phyloP scores from a whole-genome alignment of 2,888 invertebrate species.

The Lochmaea capreae region DNA sequence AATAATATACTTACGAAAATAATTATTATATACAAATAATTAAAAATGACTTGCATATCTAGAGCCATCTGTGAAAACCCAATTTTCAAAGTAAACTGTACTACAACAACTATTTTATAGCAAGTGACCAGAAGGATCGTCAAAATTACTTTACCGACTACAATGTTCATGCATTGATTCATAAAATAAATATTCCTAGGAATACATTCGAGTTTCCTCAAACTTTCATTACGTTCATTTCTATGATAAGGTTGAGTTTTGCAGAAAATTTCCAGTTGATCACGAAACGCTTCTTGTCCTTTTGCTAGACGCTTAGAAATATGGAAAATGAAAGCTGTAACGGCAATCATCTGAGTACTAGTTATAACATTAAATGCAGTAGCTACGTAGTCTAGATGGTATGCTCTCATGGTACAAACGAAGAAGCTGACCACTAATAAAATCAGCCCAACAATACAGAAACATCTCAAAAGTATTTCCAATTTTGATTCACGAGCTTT shows the following conservation, averaged over 20 bases:
- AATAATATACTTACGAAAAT: background rate
- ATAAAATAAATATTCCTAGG: background rate
- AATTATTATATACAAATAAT: background rate
- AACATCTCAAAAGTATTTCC: background rate
- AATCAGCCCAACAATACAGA: background rate
- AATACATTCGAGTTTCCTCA: background rate
- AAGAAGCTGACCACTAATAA: background rate
- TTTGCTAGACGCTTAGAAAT: background rate
- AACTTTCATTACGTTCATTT: background rate
- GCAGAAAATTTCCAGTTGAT: background rate
- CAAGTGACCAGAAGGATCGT: background rate
- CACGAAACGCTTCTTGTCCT: background rate
- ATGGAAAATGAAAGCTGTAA: background rate
- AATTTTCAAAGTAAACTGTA: background rate
- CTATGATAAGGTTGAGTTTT: background rate
- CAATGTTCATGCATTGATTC: background rate
- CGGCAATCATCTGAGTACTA: background rate
- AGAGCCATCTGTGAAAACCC: background rate
- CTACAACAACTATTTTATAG: background rate
- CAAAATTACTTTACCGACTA: background rate
- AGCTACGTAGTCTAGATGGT: too few relatives aligned
- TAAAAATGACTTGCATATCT: background rate
- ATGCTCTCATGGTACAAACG: too few relatives aligned
- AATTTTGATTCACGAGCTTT: background rate
- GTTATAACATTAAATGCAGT: background rate